phyloP scores from a whole-genome alignment of 2,888 invertebrate species.

The Erebia aethiops region DNA sequence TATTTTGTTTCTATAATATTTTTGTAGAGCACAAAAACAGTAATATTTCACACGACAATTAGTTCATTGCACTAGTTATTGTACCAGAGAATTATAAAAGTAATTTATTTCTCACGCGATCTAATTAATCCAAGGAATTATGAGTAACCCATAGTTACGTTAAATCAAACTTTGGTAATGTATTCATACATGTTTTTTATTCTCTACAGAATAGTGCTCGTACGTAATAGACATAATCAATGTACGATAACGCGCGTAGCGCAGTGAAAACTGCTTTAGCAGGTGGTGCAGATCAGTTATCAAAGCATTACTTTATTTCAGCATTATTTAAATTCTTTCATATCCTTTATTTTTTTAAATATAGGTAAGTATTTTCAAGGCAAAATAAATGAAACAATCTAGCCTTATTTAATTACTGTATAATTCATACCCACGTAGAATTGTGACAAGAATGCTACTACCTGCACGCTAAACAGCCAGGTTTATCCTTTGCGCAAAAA shows the following conservation, averaged over 20 bases:
- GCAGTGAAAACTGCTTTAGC: not conserved
- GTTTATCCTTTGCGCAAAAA: no score
- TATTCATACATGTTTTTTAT: not conserved
- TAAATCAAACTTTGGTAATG: conserved; percentile 9
- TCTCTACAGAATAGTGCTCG: not conserved
- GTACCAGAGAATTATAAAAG: not conserved
- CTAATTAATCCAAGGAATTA: not conserved
- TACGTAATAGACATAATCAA: not conserved
- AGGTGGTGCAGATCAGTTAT: not conserved
- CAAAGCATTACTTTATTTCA: not conserved
- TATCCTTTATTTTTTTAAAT: no score
- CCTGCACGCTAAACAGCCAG: no score
- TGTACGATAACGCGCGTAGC: not conserved
- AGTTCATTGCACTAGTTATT: conserved; percentile 4
- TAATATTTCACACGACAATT: conserved; percentile 11
- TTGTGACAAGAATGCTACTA: no score
- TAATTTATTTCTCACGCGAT: conserved; percentile 13
- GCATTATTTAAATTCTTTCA: not conserved
- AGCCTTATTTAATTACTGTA: no score
- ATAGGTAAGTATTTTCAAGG: not conserved
- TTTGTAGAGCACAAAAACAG: not conserved
- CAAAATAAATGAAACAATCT: no score
- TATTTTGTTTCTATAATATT: not conserved
- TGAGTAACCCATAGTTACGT: not conserved
- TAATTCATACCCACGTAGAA: no score